Base-by-base conservation (phyloP, 2,888 invertebrate genomes). In the Lapara coniferarum region DNA sequence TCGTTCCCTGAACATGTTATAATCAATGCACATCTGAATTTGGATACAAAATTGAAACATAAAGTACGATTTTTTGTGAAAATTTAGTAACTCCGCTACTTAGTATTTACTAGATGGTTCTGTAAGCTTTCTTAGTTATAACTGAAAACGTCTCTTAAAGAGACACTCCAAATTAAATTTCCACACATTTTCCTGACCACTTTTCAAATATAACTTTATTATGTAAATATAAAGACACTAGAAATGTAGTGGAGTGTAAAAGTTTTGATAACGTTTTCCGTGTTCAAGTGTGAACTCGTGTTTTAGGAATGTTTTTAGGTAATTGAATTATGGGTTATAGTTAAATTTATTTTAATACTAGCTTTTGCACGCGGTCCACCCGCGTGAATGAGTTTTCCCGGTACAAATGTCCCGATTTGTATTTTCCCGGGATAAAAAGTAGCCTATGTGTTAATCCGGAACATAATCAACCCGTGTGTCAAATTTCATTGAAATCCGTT, bases 101-200 rank as follows among this genome's bases (percentile, higher is more conserved):
- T 10, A 19, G 16, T 56, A 25, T 6, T 25, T 2, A 25, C 19
- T 56, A 25, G 25, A 56, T 37, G 16, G 37, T 14, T 37, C 37
- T 37, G 58, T 7, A 10, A 14, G 44, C 2, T 59, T 16, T 12
- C n/a, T 13, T 46, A 16, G n/a, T 46, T 46, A 37, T 46, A 16
- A 55, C 53, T 51, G 51, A 7, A 59, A 16, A 51, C 37, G 37
- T 16, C 14, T 51, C 58, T 5, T 57, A 67, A 52, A 67, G 68
- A 63, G 68, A 10, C 72, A 73, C 71, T 19, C 63, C 66, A 80
- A 81, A 82, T 82, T 82, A 79, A 81, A 78, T 82, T 83, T 81
- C 76, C 79, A 74, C 82, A 81, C 81, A 81, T 82, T 78, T 72
- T 76, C 72, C 74, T 80, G 78, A 78, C 78, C 78, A 71, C 71